Base-by-base conservation (phyloP, 1,140 invertebrate species). In the Macrotrachela quadricornifera region DNA sequence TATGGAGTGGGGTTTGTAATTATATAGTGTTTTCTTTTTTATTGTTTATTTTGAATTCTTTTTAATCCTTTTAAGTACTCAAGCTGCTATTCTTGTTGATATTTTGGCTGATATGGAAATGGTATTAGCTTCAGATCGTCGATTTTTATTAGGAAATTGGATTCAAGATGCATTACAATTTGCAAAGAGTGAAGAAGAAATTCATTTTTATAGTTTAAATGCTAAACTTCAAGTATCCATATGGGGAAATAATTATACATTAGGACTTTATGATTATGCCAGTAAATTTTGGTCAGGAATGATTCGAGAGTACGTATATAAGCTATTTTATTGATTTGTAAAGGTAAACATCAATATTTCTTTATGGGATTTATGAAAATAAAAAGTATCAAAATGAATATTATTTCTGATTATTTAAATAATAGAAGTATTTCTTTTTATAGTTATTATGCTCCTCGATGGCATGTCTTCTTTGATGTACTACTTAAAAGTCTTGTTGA, bases 201-300 rank as follows among this genome's bases (percentile, higher is more conserved):
- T 60, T 51, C 59, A 68, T 37, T 67, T 79, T 12, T 83, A 78
- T 60, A 80, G 84, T 62, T 79, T 79, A 59, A 90, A 91, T 69
- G 84, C 85, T 0, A 74, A 81, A 38, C 88, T 88, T 73, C 86
- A 91, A 64, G 80, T 94, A 16, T 88, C 85, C 3, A 61, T 86
- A 0, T 91, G 86, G 85, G 85, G 85, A 13, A 84, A 85, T 0
- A 75, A 76, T 40, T 47, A 42, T 4, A 52, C 51, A 18, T 30
- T 30, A 30, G 21, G 21, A 30, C 21, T 30, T 2, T 30, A 4
- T 30, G 85, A 90, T 62, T 92, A 91, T 67, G 85, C 84, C 0
- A 79, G 78, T 56, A 90, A 90, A 61, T 84, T 90, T 61, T 91
- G 85, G 85, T 74, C 81, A 2, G 82, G 81, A 21, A 47, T 70